Base-by-base conservation (phyloP, 1,140 invertebrate genomes). In the Zeugodacus cucurbitae region DNA sequence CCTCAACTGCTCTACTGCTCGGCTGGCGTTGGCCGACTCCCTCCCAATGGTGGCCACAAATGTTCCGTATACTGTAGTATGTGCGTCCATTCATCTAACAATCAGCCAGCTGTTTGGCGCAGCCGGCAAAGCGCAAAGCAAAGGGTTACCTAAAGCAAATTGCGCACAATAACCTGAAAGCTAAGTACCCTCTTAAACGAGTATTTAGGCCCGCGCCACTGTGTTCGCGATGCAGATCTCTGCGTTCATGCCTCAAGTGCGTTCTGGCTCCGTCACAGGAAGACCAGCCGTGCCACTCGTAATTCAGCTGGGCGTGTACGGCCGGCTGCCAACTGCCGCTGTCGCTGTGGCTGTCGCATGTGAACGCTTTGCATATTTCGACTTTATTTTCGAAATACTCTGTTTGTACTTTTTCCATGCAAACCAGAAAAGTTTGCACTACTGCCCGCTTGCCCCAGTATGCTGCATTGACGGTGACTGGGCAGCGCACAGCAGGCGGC, bases 321-420 rank as follows among this genome's bases (percentile, higher is more conserved):
- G 26, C 74, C 44, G 74, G 41, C 74, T 82, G 74, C 74, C 74
- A 82, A 82, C 74, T 48, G 74, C 74, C 74, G 74, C 74, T 82
- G 74, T n/a, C 41, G 70, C 70, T 41, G 70, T 34, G 20, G 74
- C 74, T 82, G 74, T 48, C 74, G 74, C 74, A 82, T 82, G 74
- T 82, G 74, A 82, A 82, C 74, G 74, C 74, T 82, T 82, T 82
- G 74, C 74, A 82, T 82, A 82, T 82, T 82, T 82, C 48, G 11
- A 82, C 44, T 82, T 82, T 82, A 82, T 48, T 82, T 54, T 14
- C 2, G 14, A 20, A 11, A n/a, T 10, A 37, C n/a, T 32, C 7
- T 14, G 8, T 41, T 74, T 74, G 32, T 41, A 37, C 44, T 37
- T 41, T 26, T 82, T 82, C 10, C n/a, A 2, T n/a, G 26, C 44